These are phyloP conservation scores for Neoascia interrupta DNA, from an alignment of 2,888 invertebrate genomes.

Conservation along the genomic window DNA sequence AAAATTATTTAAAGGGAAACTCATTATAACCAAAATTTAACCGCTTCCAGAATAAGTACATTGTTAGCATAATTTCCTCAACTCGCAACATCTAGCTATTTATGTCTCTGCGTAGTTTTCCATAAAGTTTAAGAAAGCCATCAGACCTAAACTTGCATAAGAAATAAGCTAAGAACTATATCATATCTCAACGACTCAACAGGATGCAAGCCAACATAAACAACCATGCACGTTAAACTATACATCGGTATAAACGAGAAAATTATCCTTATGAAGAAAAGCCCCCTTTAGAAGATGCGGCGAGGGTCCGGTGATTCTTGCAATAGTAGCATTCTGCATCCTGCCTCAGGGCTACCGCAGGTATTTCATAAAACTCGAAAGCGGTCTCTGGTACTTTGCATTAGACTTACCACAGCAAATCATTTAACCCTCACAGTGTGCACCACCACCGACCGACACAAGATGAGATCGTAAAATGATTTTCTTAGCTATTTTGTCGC, in stretches of 20 bases:
- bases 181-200: constrained; percentile 63
- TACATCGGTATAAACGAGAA: constrained; percentile 53
- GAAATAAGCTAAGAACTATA: constrained; percentile 46
- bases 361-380: constrained; percentile 63
- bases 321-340: no score
- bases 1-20: no score
- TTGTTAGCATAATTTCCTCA: constrained; percentile 35
- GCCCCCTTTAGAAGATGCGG: no score
- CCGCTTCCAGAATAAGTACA: no score
- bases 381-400: constrained; percentile 56
- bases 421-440: constrained; percentile 55
- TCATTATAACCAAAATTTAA: no score
- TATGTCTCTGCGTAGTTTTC: constrained; percentile 4
- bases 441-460: background rate
- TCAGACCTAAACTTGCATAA: constrained; percentile 51
- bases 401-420: constrained; percentile 61
- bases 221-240: constrained; percentile 52
- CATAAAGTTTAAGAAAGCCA: constrained; percentile 44
- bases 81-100: constrained; percentile 1
- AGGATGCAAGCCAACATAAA: constrained; percentile 53
- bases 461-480: constrained; percentile 63
- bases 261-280: constrained; percentile 43
- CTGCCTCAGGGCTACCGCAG: constrained; percentile 56
- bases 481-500: constrained; percentile 57
- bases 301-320: no score